phyloP scores from a whole-genome alignment of 2,797 vertebrate genomes.

The Ficedula albicollis region DNA sequence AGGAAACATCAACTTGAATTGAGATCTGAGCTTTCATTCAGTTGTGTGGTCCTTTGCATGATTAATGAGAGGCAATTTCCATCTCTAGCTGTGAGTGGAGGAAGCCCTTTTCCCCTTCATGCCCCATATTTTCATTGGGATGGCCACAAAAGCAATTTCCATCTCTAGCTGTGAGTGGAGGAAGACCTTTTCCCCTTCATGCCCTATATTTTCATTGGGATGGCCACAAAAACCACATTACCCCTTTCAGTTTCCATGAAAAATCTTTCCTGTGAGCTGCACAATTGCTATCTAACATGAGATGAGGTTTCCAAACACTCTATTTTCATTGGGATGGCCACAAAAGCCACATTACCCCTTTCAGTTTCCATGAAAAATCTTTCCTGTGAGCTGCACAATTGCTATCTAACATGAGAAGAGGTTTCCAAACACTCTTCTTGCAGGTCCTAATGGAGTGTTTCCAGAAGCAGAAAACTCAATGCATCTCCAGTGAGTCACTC shows the following conservation, averaged over 20 bases:
- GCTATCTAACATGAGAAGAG: background rate
- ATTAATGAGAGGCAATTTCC: background rate
- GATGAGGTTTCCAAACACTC: background rate
- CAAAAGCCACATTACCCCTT: background rate
- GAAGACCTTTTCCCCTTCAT: too few relatives aligned
- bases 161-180: too few relatives aligned
- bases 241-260: background rate
- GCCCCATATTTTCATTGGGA: background rate
- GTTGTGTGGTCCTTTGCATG: accelerated
- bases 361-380: background rate
- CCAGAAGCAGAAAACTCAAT: background rate
- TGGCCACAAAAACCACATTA: background rate
- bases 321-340: too few relatives aligned
- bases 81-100: background rate
- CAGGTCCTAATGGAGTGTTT: background rate
- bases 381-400: background rate
- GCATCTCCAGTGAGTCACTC: background rate
- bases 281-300: background rate
- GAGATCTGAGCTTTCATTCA: background rate
- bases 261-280: background rate
- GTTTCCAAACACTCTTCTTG: background rate
- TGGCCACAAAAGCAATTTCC: too few relatives aligned
- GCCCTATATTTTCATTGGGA: too few relatives aligned
- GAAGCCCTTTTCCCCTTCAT: background rate
- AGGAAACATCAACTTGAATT: background rate